phyloP scores from a whole-genome alignment of 35 echinoderm and acorn worm species.

The Heliocidaris tuberculata region DNA sequence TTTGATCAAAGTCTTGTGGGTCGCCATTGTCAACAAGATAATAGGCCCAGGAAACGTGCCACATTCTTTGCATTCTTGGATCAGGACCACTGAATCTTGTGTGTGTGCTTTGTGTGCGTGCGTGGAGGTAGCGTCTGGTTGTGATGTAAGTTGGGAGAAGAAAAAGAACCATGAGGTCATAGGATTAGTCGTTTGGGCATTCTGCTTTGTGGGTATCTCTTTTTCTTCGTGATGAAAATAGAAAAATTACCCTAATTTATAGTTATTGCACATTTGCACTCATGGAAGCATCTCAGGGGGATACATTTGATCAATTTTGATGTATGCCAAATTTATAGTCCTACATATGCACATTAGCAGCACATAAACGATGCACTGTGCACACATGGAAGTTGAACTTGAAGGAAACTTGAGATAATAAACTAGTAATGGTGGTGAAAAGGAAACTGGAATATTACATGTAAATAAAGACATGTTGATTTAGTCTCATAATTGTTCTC shows the following conservation, averaged over 20 bases:
- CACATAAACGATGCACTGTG: too few species aligned
- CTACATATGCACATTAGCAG: too few species aligned
- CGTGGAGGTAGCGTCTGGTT: not conserved
- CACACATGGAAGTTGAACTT: too few species aligned
- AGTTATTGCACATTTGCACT: not conserved
- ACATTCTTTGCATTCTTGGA: slow-evolving; percentile 39
- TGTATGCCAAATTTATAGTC: not conserved
- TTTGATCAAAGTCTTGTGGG: slow-evolving; percentile 45
- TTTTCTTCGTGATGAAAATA: not conserved
- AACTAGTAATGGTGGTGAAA: too few species aligned
- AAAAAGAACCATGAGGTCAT: not conserved
- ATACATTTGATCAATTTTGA: too few species aligned
- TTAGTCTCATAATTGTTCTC: too few species aligned
- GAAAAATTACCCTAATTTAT: not conserved
- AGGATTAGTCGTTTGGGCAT: not conserved
- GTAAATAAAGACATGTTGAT: too few species aligned
- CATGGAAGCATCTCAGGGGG: too few species aligned
- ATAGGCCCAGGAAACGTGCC: slow-evolving; percentile 47
- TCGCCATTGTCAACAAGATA: slow-evolving; percentile 26
- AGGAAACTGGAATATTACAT: too few species aligned
- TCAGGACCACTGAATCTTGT: not conserved
- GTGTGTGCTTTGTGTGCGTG: not conserved
- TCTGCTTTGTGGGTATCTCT: not conserved
- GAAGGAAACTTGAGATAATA: too few species aligned
- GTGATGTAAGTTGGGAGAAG: not conserved